Base-by-base conservation (phyloP, 1,140 invertebrate species). In the Apolygus lucorum region DNA sequence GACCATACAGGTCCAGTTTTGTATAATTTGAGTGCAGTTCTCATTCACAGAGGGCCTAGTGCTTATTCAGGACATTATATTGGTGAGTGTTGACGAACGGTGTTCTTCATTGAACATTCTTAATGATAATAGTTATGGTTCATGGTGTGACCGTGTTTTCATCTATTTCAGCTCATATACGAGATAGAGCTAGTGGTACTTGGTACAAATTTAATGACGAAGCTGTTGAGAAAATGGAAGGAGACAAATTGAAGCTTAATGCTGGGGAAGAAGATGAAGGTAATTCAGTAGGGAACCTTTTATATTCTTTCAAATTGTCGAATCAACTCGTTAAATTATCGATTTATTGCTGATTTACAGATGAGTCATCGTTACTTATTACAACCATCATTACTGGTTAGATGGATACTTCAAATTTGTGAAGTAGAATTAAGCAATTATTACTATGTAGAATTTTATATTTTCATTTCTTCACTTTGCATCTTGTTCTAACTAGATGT, bases 151-250 rank as follows among this genome's bases (percentile, higher is more conserved):
- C 34, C 17, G 17, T 42, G 34, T 17, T 4, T 42, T 42, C 34
- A 42, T 17, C 17, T 42, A 42, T 74, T 75, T 25, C 68, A 80
- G 84, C 85, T 34, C 82, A 86, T 73, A 85, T 87, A 42, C 79
- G 79, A 73, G 81, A 87, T 74, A 81, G 81, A 70, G 79, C 79
- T 21, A 76, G 78, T 8, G 83, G 81, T 2, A 79, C 81, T 67
- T 88, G 87, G 86, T 86, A 84, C 74, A 85, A 86, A 72, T 88
- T 88, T 73, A 89, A 88, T 77, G 88, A 90, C 75, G 87, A 88
- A 75, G 81, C 81, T 74, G 85, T 88, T 26, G 84, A 87, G 67
- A 83, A 84, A 76, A 83, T 87, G 74, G 78, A 84, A 77, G 78
- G 84, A 71, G 78, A 82, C 75, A 79, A 82, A 71, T 76, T 84